Percentiles rank a stretch among this genome's conserved stretches.
Evolutionary conservation across 2,888 invertebrate genomes (phyloP).

Genomic region (Drosophila cognata): DNA sequence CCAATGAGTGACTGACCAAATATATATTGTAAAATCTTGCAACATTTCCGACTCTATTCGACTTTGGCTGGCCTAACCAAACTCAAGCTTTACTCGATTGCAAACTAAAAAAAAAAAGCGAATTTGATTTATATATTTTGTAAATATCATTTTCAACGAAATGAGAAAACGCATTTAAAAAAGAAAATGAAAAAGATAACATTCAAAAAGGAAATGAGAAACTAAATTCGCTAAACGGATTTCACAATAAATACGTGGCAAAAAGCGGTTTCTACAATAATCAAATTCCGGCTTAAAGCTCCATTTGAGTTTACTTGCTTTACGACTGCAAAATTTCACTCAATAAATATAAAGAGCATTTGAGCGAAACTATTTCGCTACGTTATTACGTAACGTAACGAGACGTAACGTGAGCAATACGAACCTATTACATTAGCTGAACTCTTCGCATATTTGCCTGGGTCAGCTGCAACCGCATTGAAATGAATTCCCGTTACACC

Average conservation of each 20-base stretch:
- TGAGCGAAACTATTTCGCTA: not conserved
- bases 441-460: not conserved
- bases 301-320: too few relatives aligned
- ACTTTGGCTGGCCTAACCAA: not conserved
- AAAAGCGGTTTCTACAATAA: too few relatives aligned
- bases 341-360: too few relatives aligned
- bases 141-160: not conserved
- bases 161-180: too few relatives aligned
- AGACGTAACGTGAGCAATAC: not conserved
- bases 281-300: too few relatives aligned
- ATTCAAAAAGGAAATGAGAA: not conserved
- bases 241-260: not conserved
- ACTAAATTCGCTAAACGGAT: not conserved
- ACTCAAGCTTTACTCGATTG: not conserved
- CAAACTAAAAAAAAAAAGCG: not conserved
- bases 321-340: not conserved
- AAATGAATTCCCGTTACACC: not conserved
- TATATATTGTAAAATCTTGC: not conserved
- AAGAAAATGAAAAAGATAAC: too few relatives aligned
- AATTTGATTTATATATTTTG: not conserved
- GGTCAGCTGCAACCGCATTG: not conserved
- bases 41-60: not conserved
- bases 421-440: not conserved
- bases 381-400: not conserved
- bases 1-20: not conserved